Percentiles rank a stretch among this genome's conserved stretches.
phyloP scores from a whole-genome alignment of 2,888 invertebrate genomes.

The Diarsia mendica region DNA sequence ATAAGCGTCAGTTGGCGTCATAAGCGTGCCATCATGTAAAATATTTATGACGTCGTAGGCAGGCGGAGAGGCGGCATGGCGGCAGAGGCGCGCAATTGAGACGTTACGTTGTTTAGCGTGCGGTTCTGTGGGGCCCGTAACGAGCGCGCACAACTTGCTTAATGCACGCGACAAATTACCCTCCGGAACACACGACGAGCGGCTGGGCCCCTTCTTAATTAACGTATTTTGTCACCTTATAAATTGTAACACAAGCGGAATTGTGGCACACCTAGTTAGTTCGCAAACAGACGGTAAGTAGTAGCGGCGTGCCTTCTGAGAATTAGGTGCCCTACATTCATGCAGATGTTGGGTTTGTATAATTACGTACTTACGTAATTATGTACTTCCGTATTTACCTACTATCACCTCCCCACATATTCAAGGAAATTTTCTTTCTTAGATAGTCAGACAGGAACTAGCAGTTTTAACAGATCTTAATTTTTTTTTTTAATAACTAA shows the following conservation, averaged over 20 bases:
- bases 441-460: background rate
- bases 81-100: slow-evolving; percentile 70
- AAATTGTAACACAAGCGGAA: slow-evolving; percentile 54
- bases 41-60: slow-evolving; percentile 73
- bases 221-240: slow-evolving; percentile 70
- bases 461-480: no score
- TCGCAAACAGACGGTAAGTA: slow-evolving; percentile 35
- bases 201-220: slow-evolving; percentile 67
- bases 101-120: slow-evolving; percentile 74
- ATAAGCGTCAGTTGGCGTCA: slow-evolving; percentile 69
- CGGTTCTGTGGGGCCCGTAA: slow-evolving; percentile 67
- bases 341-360: slow-evolving; percentile 24
- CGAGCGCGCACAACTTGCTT: slow-evolving; percentile 71
- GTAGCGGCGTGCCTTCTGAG: slow-evolving; percentile 15
- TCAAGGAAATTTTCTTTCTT: background rate
- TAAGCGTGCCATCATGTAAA: slow-evolving; percentile 71
- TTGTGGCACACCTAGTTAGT: slow-evolving; percentile 49
- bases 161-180: slow-evolving; percentile 75
- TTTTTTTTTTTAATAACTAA: no score
- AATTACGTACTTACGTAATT: background rate
- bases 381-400: background rate
- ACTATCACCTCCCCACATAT: background rate
- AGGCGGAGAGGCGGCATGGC: slow-evolving; percentile 49
- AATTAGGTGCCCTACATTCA: slow-evolving; percentile 37
- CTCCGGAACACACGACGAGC: slow-evolving; percentile 60